phyloP scores from a whole-genome alignment of 2,113 vertebrate species.

The Promerops cafer region DNA sequence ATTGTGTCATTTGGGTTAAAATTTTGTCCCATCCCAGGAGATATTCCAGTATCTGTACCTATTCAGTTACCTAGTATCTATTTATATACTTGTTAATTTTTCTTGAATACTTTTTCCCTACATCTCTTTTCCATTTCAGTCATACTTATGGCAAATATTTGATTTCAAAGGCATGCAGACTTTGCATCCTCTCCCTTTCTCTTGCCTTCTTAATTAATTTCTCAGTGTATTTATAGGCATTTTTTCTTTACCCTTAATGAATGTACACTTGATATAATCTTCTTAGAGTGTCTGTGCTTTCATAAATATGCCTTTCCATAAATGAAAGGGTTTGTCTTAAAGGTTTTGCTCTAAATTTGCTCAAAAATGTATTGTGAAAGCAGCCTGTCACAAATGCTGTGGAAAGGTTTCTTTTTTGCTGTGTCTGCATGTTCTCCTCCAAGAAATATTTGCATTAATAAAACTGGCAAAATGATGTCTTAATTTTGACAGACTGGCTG shows the following conservation, averaged over 20 bases:
- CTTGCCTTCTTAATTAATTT: background rate
- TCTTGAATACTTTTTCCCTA: background rate
- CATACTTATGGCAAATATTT: background rate
- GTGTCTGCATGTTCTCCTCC: background rate
- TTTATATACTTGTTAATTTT: background rate
- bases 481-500: background rate
- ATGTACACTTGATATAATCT: background rate
- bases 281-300: background rate
- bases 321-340: background rate
- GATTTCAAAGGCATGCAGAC: background rate
- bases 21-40: background rate
- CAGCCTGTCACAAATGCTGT: background rate
- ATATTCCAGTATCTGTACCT: background rate
- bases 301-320: background rate
- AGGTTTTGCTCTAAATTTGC: background rate
- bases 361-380: background rate
- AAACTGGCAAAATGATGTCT: background rate
- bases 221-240: background rate
- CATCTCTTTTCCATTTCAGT: background rate
- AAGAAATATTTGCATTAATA: conserved; percentile 7
- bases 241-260: background rate
- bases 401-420: background rate
- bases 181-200: background rate
- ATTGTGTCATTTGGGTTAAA: background rate
- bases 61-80: background rate